Percentiles rank a stretch among this genome's conserved stretches.
These are phyloP conservation scores for Tenthredo amoena DNA, from an alignment of 2,888 invertebrate genomes.

Conservation along the genomic window DNA sequence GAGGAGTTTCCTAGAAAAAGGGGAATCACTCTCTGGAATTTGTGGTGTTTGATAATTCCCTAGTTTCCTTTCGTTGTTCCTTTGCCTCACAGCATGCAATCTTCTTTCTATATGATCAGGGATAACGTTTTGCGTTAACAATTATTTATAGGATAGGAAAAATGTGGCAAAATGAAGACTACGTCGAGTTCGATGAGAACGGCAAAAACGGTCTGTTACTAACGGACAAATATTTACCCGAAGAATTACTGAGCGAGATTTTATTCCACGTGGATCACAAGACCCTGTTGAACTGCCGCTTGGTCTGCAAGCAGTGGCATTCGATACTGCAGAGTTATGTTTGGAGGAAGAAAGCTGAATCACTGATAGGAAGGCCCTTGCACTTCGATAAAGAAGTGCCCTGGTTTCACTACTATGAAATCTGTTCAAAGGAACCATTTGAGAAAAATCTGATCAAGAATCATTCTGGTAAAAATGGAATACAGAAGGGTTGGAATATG, in stretches of 20 bases:
- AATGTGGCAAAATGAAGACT: conserved; percentile 58
- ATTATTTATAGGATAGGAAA: not conserved
- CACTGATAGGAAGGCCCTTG: conserved; percentile 63
- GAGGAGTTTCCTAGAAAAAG: not conserved
- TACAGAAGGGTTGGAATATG: conserved; percentile 76
- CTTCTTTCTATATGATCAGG: not conserved
- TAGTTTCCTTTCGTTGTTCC: not conserved
- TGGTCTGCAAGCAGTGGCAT: conserved; percentile 80
- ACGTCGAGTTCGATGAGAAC: conserved; percentile 59
- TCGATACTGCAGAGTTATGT: conserved; percentile 76
- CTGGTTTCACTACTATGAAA: conserved; percentile 77
- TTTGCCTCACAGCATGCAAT: not conserved
- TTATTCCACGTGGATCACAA: conserved; percentile 75
- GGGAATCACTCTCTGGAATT: not conserved
- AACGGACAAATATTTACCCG: conserved; percentile 76
- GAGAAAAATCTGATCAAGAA: conserved; percentile 79
- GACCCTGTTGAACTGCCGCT: conserved; percentile 75
- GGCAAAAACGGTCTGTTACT: conserved; percentile 75
- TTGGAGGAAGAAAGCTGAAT: conserved; percentile 76
- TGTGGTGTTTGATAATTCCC: not conserved
- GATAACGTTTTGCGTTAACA: not conserved
- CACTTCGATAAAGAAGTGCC: conserved; percentile 70
- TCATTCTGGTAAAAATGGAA: conserved; percentile 77
- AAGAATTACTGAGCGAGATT: conserved; percentile 78
- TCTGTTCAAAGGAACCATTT: conserved; percentile 77